Evolutionary conservation across 2,888 invertebrate genomes (phyloP).

Genomic region (Watsonalla cultraria): DNA sequence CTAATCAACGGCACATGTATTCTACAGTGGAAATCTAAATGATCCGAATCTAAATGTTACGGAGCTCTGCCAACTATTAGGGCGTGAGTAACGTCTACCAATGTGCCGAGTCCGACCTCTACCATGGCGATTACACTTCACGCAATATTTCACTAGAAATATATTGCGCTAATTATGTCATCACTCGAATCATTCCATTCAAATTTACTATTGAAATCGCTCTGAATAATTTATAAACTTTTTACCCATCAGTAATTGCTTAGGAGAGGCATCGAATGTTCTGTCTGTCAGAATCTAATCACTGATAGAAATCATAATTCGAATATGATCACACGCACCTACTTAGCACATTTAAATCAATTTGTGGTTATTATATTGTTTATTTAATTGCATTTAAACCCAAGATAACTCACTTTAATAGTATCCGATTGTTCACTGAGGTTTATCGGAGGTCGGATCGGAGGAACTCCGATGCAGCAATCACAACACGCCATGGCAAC

Average conservation of each 20-base stretch:
- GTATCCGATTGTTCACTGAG: constrained; percentile 85
- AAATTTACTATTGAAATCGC: background rate
- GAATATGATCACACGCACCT: too few species aligned
- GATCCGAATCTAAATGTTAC: constrained; percentile 52
- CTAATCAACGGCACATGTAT: constrained; percentile 35
- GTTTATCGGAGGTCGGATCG: constrained; percentile 88
- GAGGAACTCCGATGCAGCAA: constrained; percentile 83
- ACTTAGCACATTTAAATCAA: background rate
- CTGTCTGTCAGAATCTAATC: too few species aligned
- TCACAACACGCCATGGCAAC: constrained; percentile 80
- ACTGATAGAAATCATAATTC: too few species aligned
- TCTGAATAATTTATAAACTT: background rate
- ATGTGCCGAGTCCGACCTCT: constrained; percentile 38
- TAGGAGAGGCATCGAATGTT: too few species aligned
- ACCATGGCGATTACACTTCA: constrained; percentile 26
- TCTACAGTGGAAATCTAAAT: constrained; percentile 42
- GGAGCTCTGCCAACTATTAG: constrained; percentile 59
- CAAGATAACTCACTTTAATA: constrained; percentile 82
- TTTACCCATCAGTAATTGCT: background rate
- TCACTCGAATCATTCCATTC: background rate
- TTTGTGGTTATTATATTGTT: constrained; percentile 2
- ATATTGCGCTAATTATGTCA: background rate
- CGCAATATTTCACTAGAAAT: constrained; percentile 16
- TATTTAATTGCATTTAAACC: constrained; percentile 7
- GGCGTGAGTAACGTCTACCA: constrained; percentile 40